A percentile compares a stretch with the other conserved stretches of the same genome.
Evolutionary conservation across 2,888 invertebrate genomes (phyloP).

Genomic region (Epistrophe grossulariae): DNA sequence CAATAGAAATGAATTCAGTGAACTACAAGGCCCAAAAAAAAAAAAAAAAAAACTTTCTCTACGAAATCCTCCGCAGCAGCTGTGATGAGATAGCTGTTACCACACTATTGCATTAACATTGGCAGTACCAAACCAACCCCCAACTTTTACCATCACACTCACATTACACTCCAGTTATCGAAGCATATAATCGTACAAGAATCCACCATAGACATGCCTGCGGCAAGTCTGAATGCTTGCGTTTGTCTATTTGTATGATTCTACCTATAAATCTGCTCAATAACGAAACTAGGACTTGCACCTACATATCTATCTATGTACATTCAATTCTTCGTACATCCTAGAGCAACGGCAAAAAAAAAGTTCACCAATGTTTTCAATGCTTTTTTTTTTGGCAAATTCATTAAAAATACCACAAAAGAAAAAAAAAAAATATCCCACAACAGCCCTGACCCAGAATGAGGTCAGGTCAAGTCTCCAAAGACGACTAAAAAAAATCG

Average conservation of each 20-base stretch:
- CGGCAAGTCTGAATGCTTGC: slow-evolving; percentile 54
- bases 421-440: slow-evolving; percentile 37
- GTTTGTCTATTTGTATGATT: slow-evolving; percentile 39
- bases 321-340: neutral
- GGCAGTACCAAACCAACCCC: neutral
- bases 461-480: slow-evolving; percentile 68
- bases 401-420: slow-evolving; percentile 58
- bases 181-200: neutral
- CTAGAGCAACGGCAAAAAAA: slow-evolving; percentile 14
- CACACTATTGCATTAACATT: slow-evolving; percentile 56
- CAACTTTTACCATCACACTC: neutral
- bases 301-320: neutral
- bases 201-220: slow-evolving; percentile 30
- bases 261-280: neutral
- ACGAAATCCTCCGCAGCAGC: slow-evolving; percentile 31
- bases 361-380: slow-evolving; percentile 12
- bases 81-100: slow-evolving; percentile 54
- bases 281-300: slow-evolving; percentile 26
- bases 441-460: slow-evolving; percentile 69
- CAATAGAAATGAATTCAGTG: slow-evolving; percentile 51
- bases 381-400: slow-evolving; percentile 54
- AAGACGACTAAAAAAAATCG: slow-evolving; percentile 40
- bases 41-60: neutral
- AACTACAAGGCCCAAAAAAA: slow-evolving; percentile 24
- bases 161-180: neutral